Conservation (phyloP, 2,797 vertebrate species). For the Galagoides demidoff region DNA sequence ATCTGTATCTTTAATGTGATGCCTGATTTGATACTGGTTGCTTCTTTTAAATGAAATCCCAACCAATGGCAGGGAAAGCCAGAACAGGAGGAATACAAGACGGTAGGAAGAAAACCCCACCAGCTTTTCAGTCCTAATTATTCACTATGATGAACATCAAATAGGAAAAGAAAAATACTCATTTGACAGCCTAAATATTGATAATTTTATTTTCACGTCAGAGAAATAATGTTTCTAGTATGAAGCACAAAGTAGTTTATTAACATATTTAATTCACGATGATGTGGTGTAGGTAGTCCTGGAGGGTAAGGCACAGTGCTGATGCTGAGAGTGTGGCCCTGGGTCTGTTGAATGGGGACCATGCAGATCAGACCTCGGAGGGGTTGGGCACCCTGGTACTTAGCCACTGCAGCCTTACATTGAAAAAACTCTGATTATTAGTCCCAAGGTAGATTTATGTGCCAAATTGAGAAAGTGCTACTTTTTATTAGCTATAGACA, state of each 20-base stretch:
- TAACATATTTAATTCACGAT: background rate
- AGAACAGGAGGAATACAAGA: too few relatives aligned
- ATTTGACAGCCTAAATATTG: background rate
- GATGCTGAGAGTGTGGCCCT: rapidly evolving
- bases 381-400: background rate
- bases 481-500: background rate
- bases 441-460: background rate
- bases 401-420: background rate
- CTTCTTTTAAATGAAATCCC: background rate
- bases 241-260: background rate
- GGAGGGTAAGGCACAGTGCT: background rate
- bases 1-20: background rate
- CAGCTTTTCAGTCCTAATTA: background rate
- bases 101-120: background rate
- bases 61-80: background rate
- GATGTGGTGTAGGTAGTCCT: rapidly evolving
- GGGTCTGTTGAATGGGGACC: rapidly evolving
- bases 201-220: background rate
- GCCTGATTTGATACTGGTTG: background rate
- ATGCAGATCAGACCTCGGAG: background rate
- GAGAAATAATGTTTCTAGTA: background rate
- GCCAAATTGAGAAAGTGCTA: background rate
- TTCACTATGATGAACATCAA: background rate
- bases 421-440: background rate
- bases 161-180: background rate